Percentiles rank a stretch among this genome's conserved stretches.
phyloP scores from a whole-genome alignment of 2,888 invertebrate genomes.

The Epirrhoe alternata region DNA sequence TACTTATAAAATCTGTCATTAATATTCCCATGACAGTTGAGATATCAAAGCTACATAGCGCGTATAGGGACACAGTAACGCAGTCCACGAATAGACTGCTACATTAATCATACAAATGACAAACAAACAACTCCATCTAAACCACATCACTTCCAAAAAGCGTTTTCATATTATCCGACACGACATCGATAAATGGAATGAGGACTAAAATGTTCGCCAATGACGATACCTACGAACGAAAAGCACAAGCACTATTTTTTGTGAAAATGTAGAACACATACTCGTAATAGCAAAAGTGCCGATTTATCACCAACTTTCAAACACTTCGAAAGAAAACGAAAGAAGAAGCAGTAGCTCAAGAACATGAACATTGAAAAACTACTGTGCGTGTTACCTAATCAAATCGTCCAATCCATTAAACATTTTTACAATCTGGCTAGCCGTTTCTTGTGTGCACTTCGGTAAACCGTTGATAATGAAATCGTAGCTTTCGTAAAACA shows the following conservation, averaged over 20 bases:
- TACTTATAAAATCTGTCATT: constrained; percentile 32
- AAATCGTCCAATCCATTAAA: no score
- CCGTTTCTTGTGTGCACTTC: not conserved
- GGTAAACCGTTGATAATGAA: not conserved
- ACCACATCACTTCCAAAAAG: constrained; percentile 46
- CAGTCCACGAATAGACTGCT: constrained; percentile 35
- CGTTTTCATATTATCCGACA: not conserved
- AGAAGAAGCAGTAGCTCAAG: no score
- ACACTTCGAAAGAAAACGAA: no score
- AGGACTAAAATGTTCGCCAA: no score
- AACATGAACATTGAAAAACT: no score
- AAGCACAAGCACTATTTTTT: no score
- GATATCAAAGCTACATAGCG: constrained; percentile 41
- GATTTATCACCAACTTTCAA: no score
- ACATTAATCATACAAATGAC: constrained; percentile 68
- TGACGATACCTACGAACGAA: no score
- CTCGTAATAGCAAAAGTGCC: no score
- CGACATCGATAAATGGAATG: not conserved
- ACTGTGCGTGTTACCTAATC: no score
- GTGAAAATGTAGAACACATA: no score
- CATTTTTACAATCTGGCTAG: no score
- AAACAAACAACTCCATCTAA: constrained; percentile 65
- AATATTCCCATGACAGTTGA: constrained; percentile 37
- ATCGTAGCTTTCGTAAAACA: not conserved
- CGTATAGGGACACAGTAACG: constrained; percentile 30